Conservation (phyloP, 2,797 vertebrate species). For the Ptychadena robeensis region DNA sequence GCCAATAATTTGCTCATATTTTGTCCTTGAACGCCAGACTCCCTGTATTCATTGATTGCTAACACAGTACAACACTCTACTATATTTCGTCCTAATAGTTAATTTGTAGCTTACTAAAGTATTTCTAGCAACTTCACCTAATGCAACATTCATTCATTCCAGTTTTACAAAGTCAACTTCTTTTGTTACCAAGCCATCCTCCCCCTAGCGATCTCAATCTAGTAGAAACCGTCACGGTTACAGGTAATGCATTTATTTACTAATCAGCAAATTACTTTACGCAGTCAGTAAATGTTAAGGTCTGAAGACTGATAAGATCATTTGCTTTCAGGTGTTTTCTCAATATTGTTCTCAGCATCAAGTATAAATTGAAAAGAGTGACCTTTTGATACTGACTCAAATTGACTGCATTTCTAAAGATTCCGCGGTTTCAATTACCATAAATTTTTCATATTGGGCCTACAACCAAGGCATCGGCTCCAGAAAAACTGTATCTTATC, state of each 20-base stretch:
- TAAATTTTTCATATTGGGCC: constrained; percentile 79
- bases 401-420: constrained; percentile 86
- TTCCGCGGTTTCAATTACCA: constrained; percentile 85
- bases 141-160: constrained; percentile 67
- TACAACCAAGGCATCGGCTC: constrained; percentile 59
- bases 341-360: constrained; percentile 75
- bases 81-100: background rate
- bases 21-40: too few relatives aligned
- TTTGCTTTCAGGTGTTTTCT: constrained; percentile 87
- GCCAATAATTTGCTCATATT: background rate
- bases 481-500: constrained; percentile 66
- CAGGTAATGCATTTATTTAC: constrained; percentile 84
- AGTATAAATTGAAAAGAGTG: constrained; percentile 87
- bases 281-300: constrained; percentile 78
- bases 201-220: constrained; percentile 60
- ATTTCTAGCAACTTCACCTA: constrained; percentile 29
- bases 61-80: too few relatives aligned
- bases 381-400: constrained; percentile 86
- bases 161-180: constrained; percentile 68
- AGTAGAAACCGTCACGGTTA: constrained; percentile 76
- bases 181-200: constrained; percentile 64
- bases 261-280: constrained; percentile 87
- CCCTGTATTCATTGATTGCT: too few relatives aligned
- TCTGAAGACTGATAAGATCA: constrained; percentile 81
- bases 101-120: background rate